Evolutionary conservation across 2,113 vertebrate species (phyloP), one percentile per base, ranked within the genome.

Genomic region (Austrofundulus limnaeus): DNA sequence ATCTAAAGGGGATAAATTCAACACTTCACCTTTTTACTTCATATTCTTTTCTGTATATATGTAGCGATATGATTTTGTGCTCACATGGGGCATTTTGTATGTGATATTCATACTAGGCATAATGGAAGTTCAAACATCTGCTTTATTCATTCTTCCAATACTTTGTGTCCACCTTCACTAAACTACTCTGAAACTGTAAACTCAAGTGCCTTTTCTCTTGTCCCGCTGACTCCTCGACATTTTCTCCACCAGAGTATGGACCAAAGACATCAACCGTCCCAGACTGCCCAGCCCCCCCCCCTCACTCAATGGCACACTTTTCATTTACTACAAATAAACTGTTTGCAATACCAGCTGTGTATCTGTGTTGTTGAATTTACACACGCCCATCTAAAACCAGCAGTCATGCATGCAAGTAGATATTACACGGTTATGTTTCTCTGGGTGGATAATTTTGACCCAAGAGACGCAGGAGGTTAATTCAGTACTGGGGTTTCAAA

Each of bases 171-270:
- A n/a, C 51, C 80, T 45, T 19, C 72, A 4, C 28, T 3, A 28
- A 28, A 28, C 28, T 28, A 28, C 72, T 84, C 79, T 87, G 87
- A 91, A 83, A 88, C 90, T 89, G 88, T 91, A 90, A 90, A 90
- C 90, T 91, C 78, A 93, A 93, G 92, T 93, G 92, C 92, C 92
- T 93, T 92, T 84, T 90, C 87, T 91, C 67, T 71, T 90, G 77
- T 80, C 82, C 83, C 77, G 49, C 68, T 52, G 53, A 74, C 59
- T 64, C 57, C 75, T 80, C 47, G 48, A 70, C 64, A 11, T 48
- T 71, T 63, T 64, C 49, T 69, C 67, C 77, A 76, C 72, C 83
- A 75, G 67, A 87, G 42, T 87, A 85, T 85, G 91, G 91, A 92
- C 91, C 92, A 93, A 92, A 93, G 91, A 92, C 84, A 83, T 89